Conservation (phyloP, 2,888 invertebrate species). For the Meloe dianella region DNA sequence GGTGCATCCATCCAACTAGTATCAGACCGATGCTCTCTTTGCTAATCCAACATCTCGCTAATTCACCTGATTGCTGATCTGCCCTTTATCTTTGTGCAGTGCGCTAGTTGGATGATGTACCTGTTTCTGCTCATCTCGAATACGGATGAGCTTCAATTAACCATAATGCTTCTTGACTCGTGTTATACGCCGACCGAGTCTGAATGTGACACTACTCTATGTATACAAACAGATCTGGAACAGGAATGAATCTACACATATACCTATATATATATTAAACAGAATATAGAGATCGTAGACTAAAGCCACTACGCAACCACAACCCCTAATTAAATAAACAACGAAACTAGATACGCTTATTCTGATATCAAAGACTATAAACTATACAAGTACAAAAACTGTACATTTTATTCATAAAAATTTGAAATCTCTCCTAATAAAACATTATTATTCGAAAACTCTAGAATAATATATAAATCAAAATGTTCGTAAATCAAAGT, state of each 20-base stretch:
- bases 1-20: constrained; percentile 37
- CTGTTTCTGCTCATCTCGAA: constrained; percentile 51
- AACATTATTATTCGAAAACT: constrained; percentile 1
- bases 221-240: not conserved
- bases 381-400: not conserved
- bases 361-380: not conserved
- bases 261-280: not conserved
- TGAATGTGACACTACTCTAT: constrained; percentile 19
- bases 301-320: not conserved
- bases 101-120: constrained; percentile 48
- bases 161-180: constrained; percentile 55
- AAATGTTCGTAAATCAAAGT: constrained; percentile 59
- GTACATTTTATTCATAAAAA: not conserved
- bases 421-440: not conserved
- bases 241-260: not conserved
- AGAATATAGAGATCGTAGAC: not conserved
- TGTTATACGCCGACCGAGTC: constrained; percentile 37
- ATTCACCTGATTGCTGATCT: constrained; percentile 58
- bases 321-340: constrained; percentile 5
- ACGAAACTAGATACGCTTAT: not conserved
- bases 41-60: constrained; percentile 50
- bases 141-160: constrained; percentile 56
- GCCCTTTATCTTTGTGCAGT: constrained; percentile 56
- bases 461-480: constrained; percentile 44
- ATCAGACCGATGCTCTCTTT: constrained; percentile 54